Evolutionary conservation across 2,888 invertebrate genomes (phyloP).

Genomic region (Seira ritae): DNA sequence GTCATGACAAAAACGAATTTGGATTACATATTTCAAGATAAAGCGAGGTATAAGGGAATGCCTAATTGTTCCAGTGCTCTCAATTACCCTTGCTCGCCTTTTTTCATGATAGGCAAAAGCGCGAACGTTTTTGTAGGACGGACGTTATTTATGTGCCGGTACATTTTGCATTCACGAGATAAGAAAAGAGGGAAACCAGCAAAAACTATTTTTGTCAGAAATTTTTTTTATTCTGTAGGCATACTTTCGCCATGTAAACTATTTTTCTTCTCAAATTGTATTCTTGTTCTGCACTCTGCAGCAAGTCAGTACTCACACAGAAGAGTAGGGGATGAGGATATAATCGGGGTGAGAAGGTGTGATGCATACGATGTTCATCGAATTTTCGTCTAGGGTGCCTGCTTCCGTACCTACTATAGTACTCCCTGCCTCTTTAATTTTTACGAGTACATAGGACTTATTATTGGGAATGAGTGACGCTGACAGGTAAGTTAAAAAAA

Average conservation of each 20-base stretch:
- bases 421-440: constrained; percentile 16
- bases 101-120: neutral
- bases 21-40: constrained; percentile 25
- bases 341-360: neutral
- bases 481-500: constrained; percentile 15
- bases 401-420: neutral
- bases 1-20: constrained; percentile 26
- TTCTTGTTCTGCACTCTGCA: too few relatives aligned
- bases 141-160: too few relatives aligned
- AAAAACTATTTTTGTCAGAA: too few relatives aligned
- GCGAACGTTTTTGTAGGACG: too few relatives aligned
- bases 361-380: neutral
- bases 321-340: too few relatives aligned
- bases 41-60: neutral
- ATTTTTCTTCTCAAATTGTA: too few relatives aligned
- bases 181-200: too few relatives aligned
- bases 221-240: too few relatives aligned
- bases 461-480: constrained; percentile 12
- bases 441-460: constrained; percentile 15
- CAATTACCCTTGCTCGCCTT: neutral
- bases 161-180: too few relatives aligned
- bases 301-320: neutral
- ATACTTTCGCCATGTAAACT: too few relatives aligned
- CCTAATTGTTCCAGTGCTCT: neutral
- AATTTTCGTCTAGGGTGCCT: neutral